Percentiles rank a stretch among this genome's conserved stretches.
Conservation (phyloP, 2,113 vertebrate species). For the Nycticorax nycticorax region DNA sequence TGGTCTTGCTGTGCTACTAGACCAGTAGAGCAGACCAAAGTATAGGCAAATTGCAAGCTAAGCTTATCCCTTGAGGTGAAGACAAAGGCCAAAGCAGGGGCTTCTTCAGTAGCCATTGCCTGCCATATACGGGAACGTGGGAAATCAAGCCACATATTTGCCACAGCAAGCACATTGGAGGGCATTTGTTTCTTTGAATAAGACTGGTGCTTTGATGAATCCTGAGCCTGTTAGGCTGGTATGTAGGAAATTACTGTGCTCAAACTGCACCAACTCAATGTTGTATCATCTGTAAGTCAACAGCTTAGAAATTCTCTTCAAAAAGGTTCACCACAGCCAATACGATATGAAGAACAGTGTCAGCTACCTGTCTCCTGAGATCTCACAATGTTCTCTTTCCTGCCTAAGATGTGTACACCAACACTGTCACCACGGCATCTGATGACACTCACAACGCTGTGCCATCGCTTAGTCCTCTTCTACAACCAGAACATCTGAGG, state of each 20-base stretch:
- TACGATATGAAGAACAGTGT: not conserved
- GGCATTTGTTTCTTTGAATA: not conserved
- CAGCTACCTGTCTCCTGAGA: not conserved
- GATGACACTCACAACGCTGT: not conserved
- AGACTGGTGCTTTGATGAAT: not conserved
- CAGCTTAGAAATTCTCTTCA: not conserved
- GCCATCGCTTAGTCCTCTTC: not conserved
- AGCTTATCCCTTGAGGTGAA: not conserved
- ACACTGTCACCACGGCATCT: not conserved
- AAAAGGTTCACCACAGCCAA: not conserved
- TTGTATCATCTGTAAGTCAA: not conserved
- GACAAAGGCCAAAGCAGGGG: not conserved
- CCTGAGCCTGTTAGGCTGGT: not conserved
- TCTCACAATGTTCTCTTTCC: not conserved
- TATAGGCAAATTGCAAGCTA: not conserved
- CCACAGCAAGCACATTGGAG: not conserved
- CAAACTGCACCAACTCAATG: not conserved
- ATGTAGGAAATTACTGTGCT: not conserved
- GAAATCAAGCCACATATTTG: not conserved
- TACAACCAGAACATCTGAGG: not conserved
- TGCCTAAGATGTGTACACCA: not conserved
- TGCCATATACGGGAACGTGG: accelerated
- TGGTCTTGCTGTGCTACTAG: not conserved
- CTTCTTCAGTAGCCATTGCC: not conserved
- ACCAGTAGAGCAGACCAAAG: not conserved